A percentile compares a stretch with the other conserved stretches of the same genome.
Evolutionary conservation across 2,888 invertebrate species (phyloP).

Genomic region (Teleogryllus oceanicus): DNA sequence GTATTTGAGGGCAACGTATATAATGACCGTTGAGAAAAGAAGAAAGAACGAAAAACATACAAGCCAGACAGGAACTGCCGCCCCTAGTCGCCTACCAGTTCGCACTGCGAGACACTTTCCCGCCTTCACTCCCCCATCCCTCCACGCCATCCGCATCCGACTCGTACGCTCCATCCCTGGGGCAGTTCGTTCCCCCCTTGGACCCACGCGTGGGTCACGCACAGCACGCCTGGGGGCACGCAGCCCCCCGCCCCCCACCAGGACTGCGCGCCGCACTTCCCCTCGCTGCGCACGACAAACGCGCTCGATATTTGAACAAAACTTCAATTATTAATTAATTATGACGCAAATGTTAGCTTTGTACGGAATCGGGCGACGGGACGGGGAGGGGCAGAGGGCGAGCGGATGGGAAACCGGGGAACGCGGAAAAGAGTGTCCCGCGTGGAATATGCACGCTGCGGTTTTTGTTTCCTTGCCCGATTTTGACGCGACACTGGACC

Average conservation of each 20-base stretch:
- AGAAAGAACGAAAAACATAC: too few species aligned
- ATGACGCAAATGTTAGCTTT: background rate
- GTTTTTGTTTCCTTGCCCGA: background rate
- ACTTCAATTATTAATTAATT: slow-evolving; percentile 18
- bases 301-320: slow-evolving; percentile 8
- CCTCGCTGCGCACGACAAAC: background rate
- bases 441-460: background rate
- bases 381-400: background rate
- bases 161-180: too few species aligned
- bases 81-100: too few species aligned
- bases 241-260: background rate
- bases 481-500: background rate
- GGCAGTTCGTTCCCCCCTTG: background rate
- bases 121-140: too few species aligned
- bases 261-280: background rate
- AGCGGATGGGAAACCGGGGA: background rate
- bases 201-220: background rate
- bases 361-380: background rate
- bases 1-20: too few species aligned
- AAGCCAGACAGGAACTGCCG: too few species aligned
- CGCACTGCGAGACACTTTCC: too few species aligned
- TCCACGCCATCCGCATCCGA: too few species aligned
- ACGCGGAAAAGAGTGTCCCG: background rate
- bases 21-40: too few species aligned
- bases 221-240: background rate